Conservation (phyloP, 2,888 invertebrate genomes). For the Acleris literana region DNA sequence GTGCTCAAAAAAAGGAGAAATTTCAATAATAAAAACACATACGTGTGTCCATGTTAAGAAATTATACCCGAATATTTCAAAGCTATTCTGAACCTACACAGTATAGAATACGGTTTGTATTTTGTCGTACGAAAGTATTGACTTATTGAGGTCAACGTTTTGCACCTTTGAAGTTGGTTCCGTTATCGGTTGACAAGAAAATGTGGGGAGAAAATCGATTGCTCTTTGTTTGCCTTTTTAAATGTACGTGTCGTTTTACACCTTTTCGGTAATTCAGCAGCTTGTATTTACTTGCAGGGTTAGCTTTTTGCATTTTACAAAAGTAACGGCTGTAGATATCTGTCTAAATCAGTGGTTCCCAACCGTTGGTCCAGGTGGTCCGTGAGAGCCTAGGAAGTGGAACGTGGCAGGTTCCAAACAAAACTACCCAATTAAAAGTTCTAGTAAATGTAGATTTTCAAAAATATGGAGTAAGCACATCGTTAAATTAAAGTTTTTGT, state of each 20-base stretch:
- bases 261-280: conserved; percentile 12
- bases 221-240: conserved; percentile 38
- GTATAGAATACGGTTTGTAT: background rate
- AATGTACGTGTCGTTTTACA: conserved; percentile 9
- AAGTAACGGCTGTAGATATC: no score
- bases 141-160: conserved; percentile 73
- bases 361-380: no score
- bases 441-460: no score
- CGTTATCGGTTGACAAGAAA: conserved; percentile 72
- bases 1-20: conserved; percentile 20
- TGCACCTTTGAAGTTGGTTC: conserved; percentile 72
- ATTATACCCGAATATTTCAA: background rate
- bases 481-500: no score
- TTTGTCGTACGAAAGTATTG: conserved; percentile 14
- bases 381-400: no score
- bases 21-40: conserved; percentile 23
- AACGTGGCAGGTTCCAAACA: no score
- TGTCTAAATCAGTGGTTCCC: no score
- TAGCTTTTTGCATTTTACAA: no score
- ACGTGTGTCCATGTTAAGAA: conserved; percentile 24
- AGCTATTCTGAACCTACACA: conserved; percentile 1
- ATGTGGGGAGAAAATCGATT: conserved; percentile 60
- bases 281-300: no score
- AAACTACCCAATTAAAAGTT: no score
- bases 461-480: no score